Evolutionary conservation across 2,113 vertebrate genomes (phyloP).

Genomic region (Tretioscincus oriximinensis): DNA sequence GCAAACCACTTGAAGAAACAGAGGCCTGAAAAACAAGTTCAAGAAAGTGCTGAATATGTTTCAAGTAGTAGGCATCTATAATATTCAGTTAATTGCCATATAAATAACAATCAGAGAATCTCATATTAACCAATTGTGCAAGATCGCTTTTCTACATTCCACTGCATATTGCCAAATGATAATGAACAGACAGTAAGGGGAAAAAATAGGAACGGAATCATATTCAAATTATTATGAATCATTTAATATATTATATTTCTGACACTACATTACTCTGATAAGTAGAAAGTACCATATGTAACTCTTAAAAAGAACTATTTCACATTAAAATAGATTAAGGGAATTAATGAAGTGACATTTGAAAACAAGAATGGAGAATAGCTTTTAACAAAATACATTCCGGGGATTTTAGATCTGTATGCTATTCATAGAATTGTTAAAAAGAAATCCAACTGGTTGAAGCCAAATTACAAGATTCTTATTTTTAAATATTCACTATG

Average conservation of each 20-base stretch:
- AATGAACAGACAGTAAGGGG: too few species aligned
- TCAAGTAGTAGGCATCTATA: not conserved
- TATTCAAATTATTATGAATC: not conserved
- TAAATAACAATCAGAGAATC: not conserved
- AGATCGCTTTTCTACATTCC: not conserved
- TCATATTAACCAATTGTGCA: not conserved
- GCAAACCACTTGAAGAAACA: constrained; percentile 46
- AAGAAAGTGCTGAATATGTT: not conserved
- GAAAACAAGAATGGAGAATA: constrained; percentile 12
- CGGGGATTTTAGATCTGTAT: constrained; percentile 9
- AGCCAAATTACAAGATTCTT: constrained; percentile 44
- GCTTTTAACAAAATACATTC: constrained; percentile 26
- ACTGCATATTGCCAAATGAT: not conserved
- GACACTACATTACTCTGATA: constrained; percentile 7
- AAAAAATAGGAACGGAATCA: not conserved
- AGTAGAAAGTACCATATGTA: not conserved
- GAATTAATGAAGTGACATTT: constrained; percentile 25
- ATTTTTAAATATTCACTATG: constrained; percentile 41
- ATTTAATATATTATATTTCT: constrained; percentile 22
- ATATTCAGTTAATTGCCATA: too few species aligned
- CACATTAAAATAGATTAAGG: not conserved
- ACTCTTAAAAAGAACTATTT: not conserved
- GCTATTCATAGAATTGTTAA: constrained; percentile 30
- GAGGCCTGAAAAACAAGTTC: constrained; percentile 68
- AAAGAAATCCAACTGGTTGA: constrained; percentile 29